Percentiles rank a stretch among this genome's conserved stretches.
phyloP scores from a whole-genome alignment of 2,113 vertebrate genomes.

The Phyllopteryx taeniolatus region DNA sequence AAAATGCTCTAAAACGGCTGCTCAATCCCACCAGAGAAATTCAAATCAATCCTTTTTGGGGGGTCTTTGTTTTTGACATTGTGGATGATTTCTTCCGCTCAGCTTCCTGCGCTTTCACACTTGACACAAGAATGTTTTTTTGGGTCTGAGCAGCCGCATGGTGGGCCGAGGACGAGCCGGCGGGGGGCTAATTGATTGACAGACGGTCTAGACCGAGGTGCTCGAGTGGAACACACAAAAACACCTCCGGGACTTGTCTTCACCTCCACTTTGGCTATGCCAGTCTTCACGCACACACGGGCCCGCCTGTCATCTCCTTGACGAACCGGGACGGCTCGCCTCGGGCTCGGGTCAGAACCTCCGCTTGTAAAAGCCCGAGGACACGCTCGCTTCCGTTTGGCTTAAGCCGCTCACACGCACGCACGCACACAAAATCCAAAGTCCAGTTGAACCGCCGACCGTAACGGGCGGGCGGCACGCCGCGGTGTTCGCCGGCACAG shows the following conservation, averaged over 20 bases:
- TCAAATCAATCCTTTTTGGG: no score
- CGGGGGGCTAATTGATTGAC: constrained; percentile 48
- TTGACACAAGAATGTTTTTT: neutral
- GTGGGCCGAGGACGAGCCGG: neutral
- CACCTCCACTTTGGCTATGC: constrained; percentile 57
- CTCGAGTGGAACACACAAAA: constrained; percentile 48
- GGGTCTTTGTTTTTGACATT: neutral
- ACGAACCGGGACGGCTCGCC: constrained; percentile 47
- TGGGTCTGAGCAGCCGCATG: neutral
- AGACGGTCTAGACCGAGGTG: constrained; percentile 43
- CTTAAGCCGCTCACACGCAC: neutral
- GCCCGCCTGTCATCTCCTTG: constrained; percentile 39
- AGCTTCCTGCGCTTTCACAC: neutral
- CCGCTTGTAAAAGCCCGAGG: constrained; percentile 30
- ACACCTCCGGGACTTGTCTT: constrained; percentile 49
- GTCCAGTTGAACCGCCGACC: no score
- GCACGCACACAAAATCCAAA: neutral
- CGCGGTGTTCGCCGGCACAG: no score
- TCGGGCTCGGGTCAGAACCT: constrained; percentile 36
- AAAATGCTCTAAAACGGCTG: no score
- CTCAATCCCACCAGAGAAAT: no score
- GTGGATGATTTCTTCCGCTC: neutral
- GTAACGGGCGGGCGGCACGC: no score
- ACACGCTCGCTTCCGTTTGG: constrained; percentile 3
- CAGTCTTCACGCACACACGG: constrained; percentile 45